phyloP scores from a whole-genome alignment of 2,888 invertebrate genomes.

The Gastracanthus pulcherrimus region DNA sequence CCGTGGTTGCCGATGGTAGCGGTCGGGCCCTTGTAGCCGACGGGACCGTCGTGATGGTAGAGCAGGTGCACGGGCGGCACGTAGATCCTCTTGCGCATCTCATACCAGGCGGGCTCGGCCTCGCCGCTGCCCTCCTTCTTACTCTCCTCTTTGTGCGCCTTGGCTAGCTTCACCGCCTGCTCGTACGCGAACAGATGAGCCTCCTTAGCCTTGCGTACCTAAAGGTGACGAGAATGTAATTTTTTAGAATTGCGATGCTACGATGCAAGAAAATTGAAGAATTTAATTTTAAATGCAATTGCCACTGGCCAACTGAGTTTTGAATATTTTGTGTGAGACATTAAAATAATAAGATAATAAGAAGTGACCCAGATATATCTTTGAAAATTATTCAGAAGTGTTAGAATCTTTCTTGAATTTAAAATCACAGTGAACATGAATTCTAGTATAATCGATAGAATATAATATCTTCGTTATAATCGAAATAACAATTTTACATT shows the following conservation, averaged over 20 bases:
- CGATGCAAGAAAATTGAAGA: background rate
- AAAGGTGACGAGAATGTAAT: background rate
- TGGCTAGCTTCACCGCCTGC: slow-evolving; percentile 69
- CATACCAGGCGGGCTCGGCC: slow-evolving; percentile 1
- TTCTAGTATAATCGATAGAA: no score
- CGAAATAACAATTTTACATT: background rate
- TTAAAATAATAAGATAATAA: no score
- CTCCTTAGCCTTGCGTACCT: slow-evolving; percentile 77
- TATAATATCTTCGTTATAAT: background rate
- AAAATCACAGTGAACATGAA: no score
- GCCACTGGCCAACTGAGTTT: no score
- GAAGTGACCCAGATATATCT: no score
- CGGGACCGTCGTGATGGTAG: slow-evolving; percentile 7
- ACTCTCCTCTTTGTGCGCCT: background rate
- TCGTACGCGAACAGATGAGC: slow-evolving; percentile 75
- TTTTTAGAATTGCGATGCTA: background rate
- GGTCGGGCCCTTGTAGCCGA: slow-evolving; percentile 46
- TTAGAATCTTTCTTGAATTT: no score
- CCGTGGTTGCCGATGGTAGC: slow-evolving; percentile 72
- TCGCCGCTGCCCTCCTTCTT: background rate
- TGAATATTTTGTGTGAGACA: no score
- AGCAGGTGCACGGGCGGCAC: slow-evolving; percentile 19
- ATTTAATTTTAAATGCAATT: no score
- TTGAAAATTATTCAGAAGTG: no score
- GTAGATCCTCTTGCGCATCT: slow-evolving; percentile 5